Conservation (phyloP, 64 coral and sea anemone genomes). For the Montipora capricornis region DNA sequence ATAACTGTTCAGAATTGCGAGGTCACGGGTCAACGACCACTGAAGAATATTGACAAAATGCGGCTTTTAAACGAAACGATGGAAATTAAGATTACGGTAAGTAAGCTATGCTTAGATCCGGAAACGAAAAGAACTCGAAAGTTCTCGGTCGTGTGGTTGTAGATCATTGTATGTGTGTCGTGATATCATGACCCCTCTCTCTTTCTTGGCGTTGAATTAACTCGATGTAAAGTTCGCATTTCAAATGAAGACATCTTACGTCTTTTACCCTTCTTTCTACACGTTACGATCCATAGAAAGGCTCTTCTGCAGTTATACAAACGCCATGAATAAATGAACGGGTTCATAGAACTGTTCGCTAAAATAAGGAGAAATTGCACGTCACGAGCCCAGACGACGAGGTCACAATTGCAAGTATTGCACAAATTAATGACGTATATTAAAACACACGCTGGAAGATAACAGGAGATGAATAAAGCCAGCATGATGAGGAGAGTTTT, state of each 20-base stretch:
- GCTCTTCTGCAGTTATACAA: slow-evolving; percentile 68
- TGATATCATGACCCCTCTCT: neutral
- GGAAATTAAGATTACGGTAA: too few relatives aligned
- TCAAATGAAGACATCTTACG: slow-evolving; percentile 54
- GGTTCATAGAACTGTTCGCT: slow-evolving; percentile 86
- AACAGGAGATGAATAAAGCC: slow-evolving; percentile 76
- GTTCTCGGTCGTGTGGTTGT: neutral
- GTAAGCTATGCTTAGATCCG: too few relatives aligned
- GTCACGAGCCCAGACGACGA: slow-evolving; percentile 82
- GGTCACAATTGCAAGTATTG: slow-evolving; percentile 68
- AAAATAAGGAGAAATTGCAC: slow-evolving; percentile 87
- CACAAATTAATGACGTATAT: slow-evolving; percentile 93
- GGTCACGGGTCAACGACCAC: too few relatives aligned
- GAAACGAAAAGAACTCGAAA: too few relatives aligned
- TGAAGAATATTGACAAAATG: too few relatives aligned
- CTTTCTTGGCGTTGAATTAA: neutral
- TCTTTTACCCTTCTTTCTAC: slow-evolving; percentile 69
- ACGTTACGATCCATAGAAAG: slow-evolving; percentile 81
- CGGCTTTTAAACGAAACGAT: too few relatives aligned
- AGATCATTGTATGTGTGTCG: neutral
- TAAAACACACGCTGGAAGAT: slow-evolving; percentile 73
- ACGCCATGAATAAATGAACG: slow-evolving; percentile 91
- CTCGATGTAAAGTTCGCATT: neutral
- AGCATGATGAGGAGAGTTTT: slow-evolving; percentile 94
- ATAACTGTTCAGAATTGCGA: too few relatives aligned